phyloP scores from a whole-genome alignment of 2,888 invertebrate genomes.

The Rhagium mordax region DNA sequence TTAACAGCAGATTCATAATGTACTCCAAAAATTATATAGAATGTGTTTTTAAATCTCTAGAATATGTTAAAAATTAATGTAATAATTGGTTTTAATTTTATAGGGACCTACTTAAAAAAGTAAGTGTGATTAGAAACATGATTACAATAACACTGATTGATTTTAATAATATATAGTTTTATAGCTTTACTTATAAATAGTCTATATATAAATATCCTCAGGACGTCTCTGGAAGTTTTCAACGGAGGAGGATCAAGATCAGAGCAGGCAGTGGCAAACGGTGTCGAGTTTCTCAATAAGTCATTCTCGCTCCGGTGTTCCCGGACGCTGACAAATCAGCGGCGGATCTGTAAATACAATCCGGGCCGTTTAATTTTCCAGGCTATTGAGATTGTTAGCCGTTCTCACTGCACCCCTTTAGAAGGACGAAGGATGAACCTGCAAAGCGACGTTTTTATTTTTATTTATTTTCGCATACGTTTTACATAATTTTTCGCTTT shows the following conservation, averaged over 20 bases:
- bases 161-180: no score
- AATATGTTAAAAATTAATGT: no score
- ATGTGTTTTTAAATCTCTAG: no score
- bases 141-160: no score
- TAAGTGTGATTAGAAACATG: no score
- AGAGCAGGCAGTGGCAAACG: constrained; percentile 29
- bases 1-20: no score
- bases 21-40: no score
- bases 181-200: no score
- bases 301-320: constrained; percentile 57
- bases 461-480: constrained; percentile 2
- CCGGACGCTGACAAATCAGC: constrained; percentile 59
- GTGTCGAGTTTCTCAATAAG: constrained; percentile 53
- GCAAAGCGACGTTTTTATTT: constrained; percentile 10
- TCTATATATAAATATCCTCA: not conserved
- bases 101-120: no score
- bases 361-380: constrained; percentile 61
- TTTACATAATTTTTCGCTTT: constrained; percentile 5
- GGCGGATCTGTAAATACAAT: constrained; percentile 59
- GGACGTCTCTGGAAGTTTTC: constrained; percentile 20
- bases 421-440: constrained; percentile 2
- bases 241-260: constrained; percentile 18
- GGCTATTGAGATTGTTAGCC: constrained; percentile 59
- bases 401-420: constrained; percentile 34
- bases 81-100: no score